These are phyloP conservation scores for Drosophila prolongata DNA, from an alignment of 2,888 invertebrate species.

Conservation along the genomic window DNA sequence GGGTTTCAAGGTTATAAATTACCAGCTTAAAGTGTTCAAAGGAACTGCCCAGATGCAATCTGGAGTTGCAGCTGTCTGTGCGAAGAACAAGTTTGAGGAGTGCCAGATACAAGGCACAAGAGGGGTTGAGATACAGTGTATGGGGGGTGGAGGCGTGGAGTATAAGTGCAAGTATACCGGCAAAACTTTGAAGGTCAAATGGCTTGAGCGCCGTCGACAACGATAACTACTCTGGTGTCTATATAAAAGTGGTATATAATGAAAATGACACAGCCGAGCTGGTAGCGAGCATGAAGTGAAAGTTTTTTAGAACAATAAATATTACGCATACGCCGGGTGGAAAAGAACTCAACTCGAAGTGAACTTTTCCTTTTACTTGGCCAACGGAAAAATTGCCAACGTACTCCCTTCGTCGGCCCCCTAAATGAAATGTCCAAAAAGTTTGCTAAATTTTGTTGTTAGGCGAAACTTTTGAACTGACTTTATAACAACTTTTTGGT, in stretches of 20 bases:
- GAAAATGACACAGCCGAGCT: conserved; percentile 22
- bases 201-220: conserved; percentile 27
- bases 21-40: conserved; percentile 47
- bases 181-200: conserved; percentile 50
- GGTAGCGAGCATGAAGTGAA: conserved; percentile 34
- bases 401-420: background rate
- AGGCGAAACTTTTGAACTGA: conserved; percentile 43
- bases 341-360: conserved; percentile 29
- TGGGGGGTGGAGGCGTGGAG: background rate
- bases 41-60: conserved; percentile 33
- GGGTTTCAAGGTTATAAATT: conserved; percentile 72
- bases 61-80: conserved; percentile 13
- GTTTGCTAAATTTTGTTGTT: conserved; percentile 37
- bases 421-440: conserved; percentile 44
- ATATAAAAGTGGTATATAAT: conserved; percentile 33
- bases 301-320: conserved; percentile 46
- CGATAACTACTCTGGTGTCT: conserved; percentile 25
- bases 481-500: conserved; percentile 42
- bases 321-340: conserved; percentile 51
- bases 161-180: conserved; percentile 23
- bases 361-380: conserved; percentile 37
- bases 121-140: background rate
- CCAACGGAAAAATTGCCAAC: conserved; percentile 7
- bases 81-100: conserved; percentile 31
- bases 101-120: conserved; percentile 25